These are phyloP conservation scores for Drosophila obscura DNA, from an alignment of 1,140 invertebrate genomes.

Conservation along the genomic window DNA sequence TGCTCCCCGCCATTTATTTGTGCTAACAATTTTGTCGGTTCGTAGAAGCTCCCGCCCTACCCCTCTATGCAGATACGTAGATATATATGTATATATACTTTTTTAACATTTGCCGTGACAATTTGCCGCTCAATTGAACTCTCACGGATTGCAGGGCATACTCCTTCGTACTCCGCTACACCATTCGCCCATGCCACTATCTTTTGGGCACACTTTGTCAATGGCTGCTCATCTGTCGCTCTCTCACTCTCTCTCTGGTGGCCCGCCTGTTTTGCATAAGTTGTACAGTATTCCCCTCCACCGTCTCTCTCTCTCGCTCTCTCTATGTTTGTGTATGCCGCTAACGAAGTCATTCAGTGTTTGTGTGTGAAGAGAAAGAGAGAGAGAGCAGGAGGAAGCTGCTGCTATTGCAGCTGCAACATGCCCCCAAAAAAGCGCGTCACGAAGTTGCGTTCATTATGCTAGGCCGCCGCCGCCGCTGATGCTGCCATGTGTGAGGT, in stretches of 20 bases:
- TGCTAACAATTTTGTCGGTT: slow-evolving; percentile 66
- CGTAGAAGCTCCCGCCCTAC: slow-evolving; percentile 2
- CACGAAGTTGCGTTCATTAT: slow-evolving; percentile 69
- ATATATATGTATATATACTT: slow-evolving; percentile 13
- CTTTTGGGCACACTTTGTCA: slow-evolving; percentile 27
- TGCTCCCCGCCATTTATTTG: slow-evolving; percentile 52
- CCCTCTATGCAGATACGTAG: background rate
- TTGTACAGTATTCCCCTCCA: slow-evolving; percentile 58
- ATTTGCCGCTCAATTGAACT: slow-evolving; percentile 79
- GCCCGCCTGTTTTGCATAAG: slow-evolving; percentile 69
- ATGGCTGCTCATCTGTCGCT: slow-evolving; percentile 28
- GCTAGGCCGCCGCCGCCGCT: too few species aligned
- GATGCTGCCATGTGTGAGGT: slow-evolving; percentile 23
- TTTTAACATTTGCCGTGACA: slow-evolving; percentile 52
- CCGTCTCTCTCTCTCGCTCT: slow-evolving; percentile 3
- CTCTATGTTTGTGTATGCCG: slow-evolving; percentile 35
- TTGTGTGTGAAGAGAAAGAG: slow-evolving; percentile 44
- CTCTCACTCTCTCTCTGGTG: background rate
- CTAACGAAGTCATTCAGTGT: slow-evolving; percentile 78
- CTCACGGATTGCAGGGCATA: slow-evolving; percentile 39
- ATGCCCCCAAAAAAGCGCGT: slow-evolving; percentile 37
- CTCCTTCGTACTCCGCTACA: slow-evolving; percentile 13
- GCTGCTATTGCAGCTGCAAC: slow-evolving; percentile 39
- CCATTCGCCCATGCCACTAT: background rate
- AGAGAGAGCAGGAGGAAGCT: slow-evolving; percentile 18